A percentile compares a stretch with the other conserved stretches of the same genome.
Conservation (phyloP, 2,797 vertebrate species). For the Cebuella pygmaea region DNA sequence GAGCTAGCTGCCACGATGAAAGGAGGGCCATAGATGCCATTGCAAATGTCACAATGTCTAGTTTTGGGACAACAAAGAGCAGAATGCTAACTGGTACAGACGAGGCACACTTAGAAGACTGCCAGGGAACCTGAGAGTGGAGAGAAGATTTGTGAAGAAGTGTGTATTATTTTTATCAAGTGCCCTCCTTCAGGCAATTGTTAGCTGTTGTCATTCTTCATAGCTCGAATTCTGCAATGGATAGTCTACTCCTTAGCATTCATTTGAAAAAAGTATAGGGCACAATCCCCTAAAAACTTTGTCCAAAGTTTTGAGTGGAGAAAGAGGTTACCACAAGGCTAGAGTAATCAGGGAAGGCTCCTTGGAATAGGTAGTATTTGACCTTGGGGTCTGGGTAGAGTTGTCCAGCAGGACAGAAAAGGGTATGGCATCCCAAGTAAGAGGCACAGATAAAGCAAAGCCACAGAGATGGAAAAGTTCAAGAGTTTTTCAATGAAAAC, state of each 20-base stretch:
- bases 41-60: background rate
- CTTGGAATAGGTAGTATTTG: background rate
- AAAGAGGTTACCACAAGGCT: background rate
- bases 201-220: background rate
- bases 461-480: background rate
- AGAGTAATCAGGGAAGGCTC: background rate
- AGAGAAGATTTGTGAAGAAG: background rate
- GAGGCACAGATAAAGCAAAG: background rate
- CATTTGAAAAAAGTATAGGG: background rate
- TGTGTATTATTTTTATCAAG: background rate
- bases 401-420: background rate
- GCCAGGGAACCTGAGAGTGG: background rate
- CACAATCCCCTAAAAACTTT: background rate
- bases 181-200: background rate
- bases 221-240: background rate
- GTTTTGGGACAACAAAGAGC: slow-evolving; percentile 15
- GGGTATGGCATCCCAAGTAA: background rate
- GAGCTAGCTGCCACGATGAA: background rate
- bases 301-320: background rate
- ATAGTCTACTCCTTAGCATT: background rate
- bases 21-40: background rate
- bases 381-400: background rate
- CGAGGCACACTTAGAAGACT: background rate
- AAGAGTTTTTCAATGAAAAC: slow-evolving; percentile 2
- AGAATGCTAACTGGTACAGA: background rate